Conservation (phyloP, 92 coral and sea anemone genomes). For the Siderastrea siderea region DNA sequence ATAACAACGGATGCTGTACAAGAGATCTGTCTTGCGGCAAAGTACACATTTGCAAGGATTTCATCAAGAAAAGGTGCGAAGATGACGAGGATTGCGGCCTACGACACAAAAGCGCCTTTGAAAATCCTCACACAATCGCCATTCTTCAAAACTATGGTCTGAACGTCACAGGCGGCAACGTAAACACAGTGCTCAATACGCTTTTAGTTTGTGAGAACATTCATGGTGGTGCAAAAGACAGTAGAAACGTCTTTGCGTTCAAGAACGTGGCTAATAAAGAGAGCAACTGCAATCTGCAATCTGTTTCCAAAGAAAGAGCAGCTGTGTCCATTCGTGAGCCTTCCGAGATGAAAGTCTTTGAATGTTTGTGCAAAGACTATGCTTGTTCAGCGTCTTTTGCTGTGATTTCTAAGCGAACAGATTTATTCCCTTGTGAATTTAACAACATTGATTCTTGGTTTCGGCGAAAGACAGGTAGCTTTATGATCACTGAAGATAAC, state of each 20-base stretch:
- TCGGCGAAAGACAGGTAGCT: conserved; percentile 40
- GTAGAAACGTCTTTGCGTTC: background rate
- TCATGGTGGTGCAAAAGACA: background rate
- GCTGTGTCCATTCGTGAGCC: background rate
- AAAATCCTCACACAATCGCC: conserved; percentile 24
- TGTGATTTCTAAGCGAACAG: conserved; percentile 37
- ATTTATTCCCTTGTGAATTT: conserved; percentile 41
- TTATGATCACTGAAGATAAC: conserved; percentile 42
- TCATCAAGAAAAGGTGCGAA: conserved; percentile 47
- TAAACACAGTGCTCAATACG: conserved; percentile 34
- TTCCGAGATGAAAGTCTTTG: conserved; percentile 55
- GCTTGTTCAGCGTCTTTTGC: conserved; percentile 42
- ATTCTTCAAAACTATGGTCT: conserved; percentile 49
- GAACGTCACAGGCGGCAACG: conserved; percentile 35
- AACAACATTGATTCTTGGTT: conserved; percentile 54
- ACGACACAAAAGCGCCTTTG: conserved; percentile 60
- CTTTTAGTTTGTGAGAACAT: conserved; percentile 53
- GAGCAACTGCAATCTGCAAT: background rate
- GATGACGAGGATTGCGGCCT: conserved; percentile 48
- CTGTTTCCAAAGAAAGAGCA: background rate
- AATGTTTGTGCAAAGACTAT: conserved; percentile 58
- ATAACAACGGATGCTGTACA: conserved; percentile 39
- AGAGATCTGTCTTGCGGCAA: conserved; percentile 17
- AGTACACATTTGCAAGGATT: conserved; percentile 71
- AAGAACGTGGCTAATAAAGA: background rate